Base-by-base conservation (phyloP, 2,888 invertebrate genomes). In the Tachina lurida region DNA sequence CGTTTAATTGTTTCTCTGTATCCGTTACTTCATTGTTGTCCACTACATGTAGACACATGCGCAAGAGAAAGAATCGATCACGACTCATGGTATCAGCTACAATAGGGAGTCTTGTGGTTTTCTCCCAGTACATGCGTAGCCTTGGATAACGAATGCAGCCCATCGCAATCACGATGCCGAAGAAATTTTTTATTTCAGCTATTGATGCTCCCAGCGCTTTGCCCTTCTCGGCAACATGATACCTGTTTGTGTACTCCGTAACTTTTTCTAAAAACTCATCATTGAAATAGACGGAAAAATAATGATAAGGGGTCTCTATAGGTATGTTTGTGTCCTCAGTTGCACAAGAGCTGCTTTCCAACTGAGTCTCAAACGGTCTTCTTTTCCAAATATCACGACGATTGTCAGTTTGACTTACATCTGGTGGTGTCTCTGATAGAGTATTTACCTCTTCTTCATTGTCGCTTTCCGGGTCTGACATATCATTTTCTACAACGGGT, bases 371-470 rank as follows among this genome's bases (percentile, higher is more conserved):
- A 80, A 84, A 84, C 15, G 80, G 84, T 45, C 22, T 75, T 68
- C 60, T 80, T 68, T 73, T 84, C 80, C 76, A 73, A 76, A 76
- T 80, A 71, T 84, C 67, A 62, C 73, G 73, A 41, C 56, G 73
- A 68, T 58, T 84, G 41, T 0, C 63, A 73, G 71, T 77, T 84
- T 77, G 62, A 71, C 71, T 71, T 67, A 63, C 71, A 70, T 71
- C 47, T 80, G 62, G 22, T 76, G 41, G 39, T 79, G 47, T 60
- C 41, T 56, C 71, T 68, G 65, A 63, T 47, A 56, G 58, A 60
- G 45, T 49, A 58, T 47, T 70, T 52, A 45, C 49, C 45, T 84
- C 60, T 22, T 79, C 74, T 58, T 70, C 41, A 41, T 31, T 75
- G 22, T 70, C 60, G 52, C 62, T 73, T 77, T 84, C 68, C 77